Evolutionary conservation across 2,797 vertebrate species (phyloP).

Genomic region (Margarornis squamiger): DNA sequence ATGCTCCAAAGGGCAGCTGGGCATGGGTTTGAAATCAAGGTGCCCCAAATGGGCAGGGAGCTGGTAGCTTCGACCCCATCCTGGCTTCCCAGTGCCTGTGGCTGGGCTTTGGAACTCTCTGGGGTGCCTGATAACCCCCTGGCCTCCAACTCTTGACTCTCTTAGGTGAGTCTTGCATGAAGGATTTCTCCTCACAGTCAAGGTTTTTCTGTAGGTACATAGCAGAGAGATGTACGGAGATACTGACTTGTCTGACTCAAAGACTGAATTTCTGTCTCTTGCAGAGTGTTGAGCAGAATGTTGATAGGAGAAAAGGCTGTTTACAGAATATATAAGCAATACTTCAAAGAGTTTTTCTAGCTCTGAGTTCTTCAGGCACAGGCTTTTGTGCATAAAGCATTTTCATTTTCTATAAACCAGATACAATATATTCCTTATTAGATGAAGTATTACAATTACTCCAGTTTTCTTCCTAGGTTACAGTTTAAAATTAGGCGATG

Average conservation of each 20-base stretch:
- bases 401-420: constrained; percentile 33
- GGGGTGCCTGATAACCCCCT: background rate
- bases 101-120: background rate
- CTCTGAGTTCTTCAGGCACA: constrained; percentile 48
- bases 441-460: background rate
- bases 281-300: background rate
- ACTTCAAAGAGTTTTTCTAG: constrained; percentile 55
- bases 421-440: background rate
- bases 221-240: background rate
- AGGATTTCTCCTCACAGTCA: background rate
- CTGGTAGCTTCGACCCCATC: background rate
- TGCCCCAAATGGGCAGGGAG: background rate
- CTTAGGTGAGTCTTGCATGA: background rate
- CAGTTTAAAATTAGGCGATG: background rate
- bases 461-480: background rate
- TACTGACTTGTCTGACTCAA: background rate
- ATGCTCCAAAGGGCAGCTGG: background rate
- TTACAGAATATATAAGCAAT: constrained; percentile 54
- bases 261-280: constrained; percentile 1
- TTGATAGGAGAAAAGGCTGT: constrained; percentile 54
- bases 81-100: background rate
- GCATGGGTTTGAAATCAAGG: background rate
- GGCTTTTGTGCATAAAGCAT: constrained; percentile 49
- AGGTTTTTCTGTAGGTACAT: background rate
- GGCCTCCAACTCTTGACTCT: background rate